phyloP scores from a whole-genome alignment of 2,797 vertebrate species.

The Sitta carolinensis region DNA sequence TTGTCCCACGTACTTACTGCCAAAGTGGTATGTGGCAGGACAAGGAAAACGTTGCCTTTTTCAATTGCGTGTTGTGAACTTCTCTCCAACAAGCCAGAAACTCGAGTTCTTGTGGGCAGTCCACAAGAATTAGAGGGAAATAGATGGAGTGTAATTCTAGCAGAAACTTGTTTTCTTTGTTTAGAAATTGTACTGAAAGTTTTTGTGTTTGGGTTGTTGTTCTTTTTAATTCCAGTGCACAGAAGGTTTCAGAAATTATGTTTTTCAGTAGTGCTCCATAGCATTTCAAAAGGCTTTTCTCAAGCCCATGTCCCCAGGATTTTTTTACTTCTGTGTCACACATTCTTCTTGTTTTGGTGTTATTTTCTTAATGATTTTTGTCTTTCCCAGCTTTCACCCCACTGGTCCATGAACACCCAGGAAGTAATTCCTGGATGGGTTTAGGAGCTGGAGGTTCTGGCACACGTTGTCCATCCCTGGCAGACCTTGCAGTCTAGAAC shows the following conservation, averaged over 20 bases:
- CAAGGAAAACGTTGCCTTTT: not conserved
- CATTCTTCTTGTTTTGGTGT: not conserved
- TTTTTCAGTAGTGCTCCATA: not conserved
- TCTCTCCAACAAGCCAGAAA: not conserved
- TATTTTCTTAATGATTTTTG: not conserved
- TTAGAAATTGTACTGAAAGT: not conserved
- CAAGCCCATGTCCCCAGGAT: fast-evolving
- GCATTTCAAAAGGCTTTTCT: not conserved
- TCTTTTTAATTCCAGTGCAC: not conserved
- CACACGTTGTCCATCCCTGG: not conserved
- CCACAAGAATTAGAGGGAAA: not conserved
- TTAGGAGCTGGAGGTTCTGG: not conserved
- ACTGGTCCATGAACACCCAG: not conserved
- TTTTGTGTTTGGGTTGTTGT: not conserved
- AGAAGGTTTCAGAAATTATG: not conserved
- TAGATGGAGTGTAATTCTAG: not conserved
- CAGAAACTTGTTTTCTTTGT: not conserved
- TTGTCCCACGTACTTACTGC: not conserved
- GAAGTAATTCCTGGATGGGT: not conserved
- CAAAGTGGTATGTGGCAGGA: not conserved
- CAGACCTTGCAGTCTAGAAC: not conserved
- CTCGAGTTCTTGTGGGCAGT: not conserved
- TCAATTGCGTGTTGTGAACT: not conserved
- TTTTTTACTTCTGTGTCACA: not conserved
- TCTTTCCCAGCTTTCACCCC: not conserved